Percentiles rank a stretch among this genome's conserved stretches.
phyloP scores from a whole-genome alignment of 2,113 vertebrate genomes.

The Aegithalos caudatus region DNA sequence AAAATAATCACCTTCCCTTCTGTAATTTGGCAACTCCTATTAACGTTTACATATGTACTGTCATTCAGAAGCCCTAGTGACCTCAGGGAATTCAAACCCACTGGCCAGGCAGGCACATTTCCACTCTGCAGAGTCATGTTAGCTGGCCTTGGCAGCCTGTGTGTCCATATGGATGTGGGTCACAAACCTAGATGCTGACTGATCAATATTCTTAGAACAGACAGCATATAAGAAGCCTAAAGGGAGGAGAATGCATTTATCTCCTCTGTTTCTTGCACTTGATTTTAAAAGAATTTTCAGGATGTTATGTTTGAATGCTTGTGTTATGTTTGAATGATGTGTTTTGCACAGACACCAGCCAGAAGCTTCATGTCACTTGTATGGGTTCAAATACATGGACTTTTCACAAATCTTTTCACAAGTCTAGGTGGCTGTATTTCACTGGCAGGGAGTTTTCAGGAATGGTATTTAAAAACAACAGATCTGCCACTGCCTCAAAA shows the following conservation, averaged over 20 bases:
- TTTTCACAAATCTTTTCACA: background rate
- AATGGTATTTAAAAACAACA: background rate
- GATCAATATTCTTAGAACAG: background rate
- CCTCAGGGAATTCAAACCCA: background rate
- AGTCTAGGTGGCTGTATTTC: background rate
- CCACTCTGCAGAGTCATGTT: background rate
- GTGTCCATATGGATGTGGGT: background rate
- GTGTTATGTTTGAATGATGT: too few relatives aligned
- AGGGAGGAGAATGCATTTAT: rapidly evolving
- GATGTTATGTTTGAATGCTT: background rate
- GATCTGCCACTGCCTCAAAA: background rate
- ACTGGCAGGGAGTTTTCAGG: background rate
- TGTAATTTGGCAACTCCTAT: background rate
- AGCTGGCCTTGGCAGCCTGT: background rate
- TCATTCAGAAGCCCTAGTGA: background rate
- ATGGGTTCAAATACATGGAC: background rate
- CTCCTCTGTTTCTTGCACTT: background rate
- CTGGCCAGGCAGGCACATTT: background rate
- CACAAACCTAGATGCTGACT: background rate
- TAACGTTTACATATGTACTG: background rate
- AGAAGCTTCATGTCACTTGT: background rate
- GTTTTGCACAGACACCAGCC: background rate
- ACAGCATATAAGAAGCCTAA: background rate
- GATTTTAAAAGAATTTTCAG: background rate
- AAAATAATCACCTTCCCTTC: background rate